A percentile compares a stretch with the other conserved stretches of the same genome.
phyloP scores from a whole-genome alignment of 1,140 invertebrate species.

The Drosophila funebris region DNA sequence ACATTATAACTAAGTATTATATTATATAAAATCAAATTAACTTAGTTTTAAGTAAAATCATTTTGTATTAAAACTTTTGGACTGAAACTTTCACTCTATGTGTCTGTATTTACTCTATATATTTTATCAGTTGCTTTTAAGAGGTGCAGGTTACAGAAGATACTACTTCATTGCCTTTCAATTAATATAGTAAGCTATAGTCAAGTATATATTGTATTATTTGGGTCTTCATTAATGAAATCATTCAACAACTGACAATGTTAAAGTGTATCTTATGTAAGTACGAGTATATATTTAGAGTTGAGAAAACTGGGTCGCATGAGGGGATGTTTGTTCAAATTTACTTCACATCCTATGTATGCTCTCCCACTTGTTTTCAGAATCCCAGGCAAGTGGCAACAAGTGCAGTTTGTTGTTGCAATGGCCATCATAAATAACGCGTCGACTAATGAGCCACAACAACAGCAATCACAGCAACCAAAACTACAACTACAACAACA shows the following conservation, averaged over 20 bases:
- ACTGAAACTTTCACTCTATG: too few relatives aligned
- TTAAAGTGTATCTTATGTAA: not conserved
- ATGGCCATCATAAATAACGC: constrained; percentile 65
- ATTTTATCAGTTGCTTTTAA: too few relatives aligned
- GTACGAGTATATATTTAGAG: not conserved
- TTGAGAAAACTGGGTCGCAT: constrained; percentile 18
- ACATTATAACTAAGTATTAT: too few relatives aligned
- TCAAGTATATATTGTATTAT: constrained; percentile 1
- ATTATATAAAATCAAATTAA: too few relatives aligned
- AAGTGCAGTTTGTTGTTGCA: constrained; percentile 68
- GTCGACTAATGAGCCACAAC: constrained; percentile 58
- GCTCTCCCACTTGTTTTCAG: constrained; percentile 1
- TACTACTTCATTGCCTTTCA: not conserved
- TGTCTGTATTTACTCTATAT: too few relatives aligned
- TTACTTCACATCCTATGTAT: constrained; percentile 41
- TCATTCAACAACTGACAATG: not conserved
- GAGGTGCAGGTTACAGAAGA: too few relatives aligned
- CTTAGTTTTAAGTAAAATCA: too few relatives aligned
- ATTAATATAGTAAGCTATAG: not conserved
- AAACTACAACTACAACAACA: not conserved
- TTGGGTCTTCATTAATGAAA: not conserved
- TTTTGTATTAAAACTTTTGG: too few relatives aligned
- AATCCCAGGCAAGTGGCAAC: constrained; percentile 53
- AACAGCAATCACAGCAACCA: constrained; percentile 17
- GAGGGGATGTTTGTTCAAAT: constrained; percentile 42